Percentiles rank a stretch among this genome's conserved stretches.
These are phyloP conservation scores for Caenorhabditis uteleia DNA, from an alignment of 2,888 invertebrate genomes.

Conservation along the genomic window DNA sequence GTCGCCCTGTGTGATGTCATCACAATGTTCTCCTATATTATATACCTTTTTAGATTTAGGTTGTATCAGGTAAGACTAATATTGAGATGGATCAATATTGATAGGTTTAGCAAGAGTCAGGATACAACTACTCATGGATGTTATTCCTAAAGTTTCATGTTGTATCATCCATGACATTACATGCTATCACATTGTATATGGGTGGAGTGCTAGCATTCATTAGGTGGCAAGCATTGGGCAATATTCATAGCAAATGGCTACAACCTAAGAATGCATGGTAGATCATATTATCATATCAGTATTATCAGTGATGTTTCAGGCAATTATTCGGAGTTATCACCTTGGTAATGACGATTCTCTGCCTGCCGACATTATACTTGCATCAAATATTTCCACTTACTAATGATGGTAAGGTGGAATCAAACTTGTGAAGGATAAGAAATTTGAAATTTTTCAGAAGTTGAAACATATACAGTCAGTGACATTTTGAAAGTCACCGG, in stretches of 20 bases:
- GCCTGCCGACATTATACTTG: slow-evolving; percentile 49
- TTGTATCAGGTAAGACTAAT: slow-evolving; percentile 46
- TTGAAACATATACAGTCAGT: slow-evolving; percentile 37
- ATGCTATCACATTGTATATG: slow-evolving; percentile 61
- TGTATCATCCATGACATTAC: slow-evolving; percentile 56
- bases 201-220: slow-evolving; percentile 58
- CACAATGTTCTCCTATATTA: slow-evolving; percentile 55
- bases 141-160: slow-evolving; percentile 55
- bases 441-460: slow-evolving; percentile 13
- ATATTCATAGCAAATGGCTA: slow-evolving; percentile 58
- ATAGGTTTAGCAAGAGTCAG: slow-evolving; percentile 34
- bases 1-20: slow-evolving; percentile 60
- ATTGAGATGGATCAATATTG: not conserved
- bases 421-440: not conserved
- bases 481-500: slow-evolving; percentile 17
- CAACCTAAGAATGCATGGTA: slow-evolving; percentile 55
- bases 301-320: too few species aligned
- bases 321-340: slow-evolving; percentile 45
- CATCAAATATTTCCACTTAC: slow-evolving; percentile 39
- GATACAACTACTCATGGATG: slow-evolving; percentile 51
- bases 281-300: too few species aligned
- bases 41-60: slow-evolving; percentile 54
- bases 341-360: slow-evolving; percentile 43
- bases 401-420: slow-evolving; percentile 7
- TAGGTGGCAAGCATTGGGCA: slow-evolving; percentile 56